These are phyloP conservation scores for Cliona cf. orientalis DNA, from an alignment of 37 sponge, comb jelly and placozoan species.

Conservation along the genomic window DNA sequence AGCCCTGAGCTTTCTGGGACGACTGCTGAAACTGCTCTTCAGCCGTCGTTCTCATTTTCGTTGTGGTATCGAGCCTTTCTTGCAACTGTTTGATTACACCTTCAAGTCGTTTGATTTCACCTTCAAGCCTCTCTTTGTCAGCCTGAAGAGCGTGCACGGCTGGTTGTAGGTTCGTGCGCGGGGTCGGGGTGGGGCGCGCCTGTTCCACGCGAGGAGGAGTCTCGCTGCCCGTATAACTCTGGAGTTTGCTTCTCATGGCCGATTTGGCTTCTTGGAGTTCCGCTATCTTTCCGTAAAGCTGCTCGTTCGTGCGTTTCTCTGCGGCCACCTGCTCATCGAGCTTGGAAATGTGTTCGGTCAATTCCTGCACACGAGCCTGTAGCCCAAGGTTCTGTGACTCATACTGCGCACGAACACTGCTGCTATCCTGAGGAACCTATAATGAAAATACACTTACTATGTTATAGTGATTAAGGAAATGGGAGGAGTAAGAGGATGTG, in stretches of 20 bases:
- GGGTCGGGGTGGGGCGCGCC: slow-evolving; percentile 15
- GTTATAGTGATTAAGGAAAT: no score
- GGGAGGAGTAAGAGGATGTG: background rate
- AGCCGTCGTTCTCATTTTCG: background rate
- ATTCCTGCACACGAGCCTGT: slow-evolving; percentile 3
- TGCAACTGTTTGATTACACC: background rate
- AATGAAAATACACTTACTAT: background rate
- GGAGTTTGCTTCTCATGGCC: background rate
- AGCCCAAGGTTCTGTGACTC: no score
- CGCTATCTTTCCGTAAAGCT: background rate
- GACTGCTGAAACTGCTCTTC: slow-evolving; percentile 5
- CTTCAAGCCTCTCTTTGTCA: slow-evolving; percentile 5
- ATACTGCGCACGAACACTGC: no score
- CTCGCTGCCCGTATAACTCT: background rate
- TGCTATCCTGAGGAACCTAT: slow-evolving; percentile 9
- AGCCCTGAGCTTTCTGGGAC: background rate
- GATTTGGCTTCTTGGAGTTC: background rate
- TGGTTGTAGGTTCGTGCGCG: background rate
- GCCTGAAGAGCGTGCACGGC: no score
- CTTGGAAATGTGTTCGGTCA: background rate
- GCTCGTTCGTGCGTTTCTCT: background rate
- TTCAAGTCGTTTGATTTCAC: background rate
- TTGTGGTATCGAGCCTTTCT: background rate
- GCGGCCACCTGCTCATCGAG: background rate
- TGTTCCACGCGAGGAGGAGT: background rate